Base-by-base conservation (phyloP, 30 jellyfish, hydroid and myxozoan species). In the Aurelia aurita region DNA sequence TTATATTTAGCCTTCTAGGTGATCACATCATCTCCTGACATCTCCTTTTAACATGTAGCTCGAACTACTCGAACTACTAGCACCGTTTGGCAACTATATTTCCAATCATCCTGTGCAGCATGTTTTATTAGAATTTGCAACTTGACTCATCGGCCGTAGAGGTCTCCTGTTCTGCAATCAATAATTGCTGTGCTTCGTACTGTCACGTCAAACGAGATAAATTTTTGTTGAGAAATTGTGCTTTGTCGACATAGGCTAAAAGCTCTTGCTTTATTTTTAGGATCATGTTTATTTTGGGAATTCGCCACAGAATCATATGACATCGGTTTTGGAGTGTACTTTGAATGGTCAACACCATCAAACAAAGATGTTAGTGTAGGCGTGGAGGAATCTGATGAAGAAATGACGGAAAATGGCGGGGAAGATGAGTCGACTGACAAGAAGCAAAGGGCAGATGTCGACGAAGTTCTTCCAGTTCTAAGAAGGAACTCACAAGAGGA, bases 251-350 rank as follows among this genome's bases (percentile, higher is more conserved):
- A 3, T 39, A 15, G 9, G 51, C 54, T 54, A 20, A 20, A 6
- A 15, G 12, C 26, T 28, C 11, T 54, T 44, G 19, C 29, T 0
- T 15, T 22, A 9, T 66, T 49, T 2, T 13, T 29, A 93, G 98
- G 98, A 3, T 93, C 98, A 5, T 93, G 98, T 58, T 64, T 93
- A 62, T 93, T 93, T 74, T 93, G 98, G 98, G 98, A 93, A 49
- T 93, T 93, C 79, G 98, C 97, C 21, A 86, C 98, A 5, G 98
- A 93, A 78, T 26, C 87, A 1, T 93, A 93, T 55, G 98, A 93
- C 68, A 79, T 93, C 47, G 98, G 98, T 20, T 93, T 93, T 60
- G 98, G 98, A 12, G 97, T 93, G 22, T 93, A 64, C 79, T 93
- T 93, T 58, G 98, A 93, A 70, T 87, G 98, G 98, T 60, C 98